Evolutionary conservation across 2,888 invertebrate species (phyloP).

Genomic region (Perdita meconis): DNA sequence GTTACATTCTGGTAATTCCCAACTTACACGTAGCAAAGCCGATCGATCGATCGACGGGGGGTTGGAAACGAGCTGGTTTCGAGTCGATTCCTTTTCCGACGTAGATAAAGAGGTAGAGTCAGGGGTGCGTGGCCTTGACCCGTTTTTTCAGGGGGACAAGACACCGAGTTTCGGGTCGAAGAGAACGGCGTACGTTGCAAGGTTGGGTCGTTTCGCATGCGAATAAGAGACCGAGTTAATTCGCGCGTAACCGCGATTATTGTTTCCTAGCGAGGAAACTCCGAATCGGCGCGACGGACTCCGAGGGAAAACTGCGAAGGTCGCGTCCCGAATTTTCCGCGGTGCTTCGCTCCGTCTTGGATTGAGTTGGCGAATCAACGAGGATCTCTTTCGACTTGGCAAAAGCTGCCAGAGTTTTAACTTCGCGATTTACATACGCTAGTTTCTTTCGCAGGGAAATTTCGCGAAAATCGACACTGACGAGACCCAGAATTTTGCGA

Average conservation of each 20-base stretch:
- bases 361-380: too few relatives aligned
- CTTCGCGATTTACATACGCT: too few relatives aligned
- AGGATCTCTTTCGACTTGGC: not conserved
- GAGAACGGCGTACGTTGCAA: conserved; percentile 28
- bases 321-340: not conserved
- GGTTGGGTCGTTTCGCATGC: conserved; percentile 22
- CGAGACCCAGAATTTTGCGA: too few relatives aligned
- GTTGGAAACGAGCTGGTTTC: too few relatives aligned
- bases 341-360: too few relatives aligned
- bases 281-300: conserved; percentile 13
- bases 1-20: too few relatives aligned
- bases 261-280: not conserved
- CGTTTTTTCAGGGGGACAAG: conserved; percentile 34
- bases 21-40: too few relatives aligned
- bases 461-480: too few relatives aligned
- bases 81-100: not conserved
- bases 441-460: too few relatives aligned
- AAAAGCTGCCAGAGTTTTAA: too few relatives aligned
- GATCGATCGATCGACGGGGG: too few relatives aligned
- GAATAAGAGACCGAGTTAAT: conserved; percentile 4
- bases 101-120: conserved; percentile 18
- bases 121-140: conserved; percentile 61
- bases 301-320: conserved; percentile 9
- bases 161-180: conserved; percentile 45
- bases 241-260: conserved; percentile 24